These are phyloP conservation scores for Molossus molossus DNA, from an alignment of 2,797 vertebrate genomes.

Conservation along the genomic window DNA sequence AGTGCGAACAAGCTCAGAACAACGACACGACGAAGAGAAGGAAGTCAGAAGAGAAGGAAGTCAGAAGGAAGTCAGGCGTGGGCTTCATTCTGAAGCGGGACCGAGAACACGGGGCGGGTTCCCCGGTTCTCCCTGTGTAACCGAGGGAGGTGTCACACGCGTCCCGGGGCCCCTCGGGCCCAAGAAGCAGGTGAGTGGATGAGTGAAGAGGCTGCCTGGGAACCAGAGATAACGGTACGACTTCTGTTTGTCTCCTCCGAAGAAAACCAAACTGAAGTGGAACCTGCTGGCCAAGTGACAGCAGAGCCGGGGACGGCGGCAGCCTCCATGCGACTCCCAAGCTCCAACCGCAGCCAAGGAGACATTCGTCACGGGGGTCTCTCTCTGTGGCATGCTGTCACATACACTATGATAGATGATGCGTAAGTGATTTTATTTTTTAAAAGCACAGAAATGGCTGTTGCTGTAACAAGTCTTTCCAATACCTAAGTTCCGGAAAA, in stretches of 20 bases:
- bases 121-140: not conserved
- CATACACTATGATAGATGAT: not conserved
- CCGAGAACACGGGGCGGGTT: too few species aligned
- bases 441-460: not conserved
- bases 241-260: not conserved
- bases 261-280: not conserved
- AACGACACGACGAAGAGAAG: not conserved
- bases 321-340: not conserved
- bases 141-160: not conserved
- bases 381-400: not conserved
- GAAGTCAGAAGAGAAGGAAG: not conserved
- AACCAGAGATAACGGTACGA: not conserved
- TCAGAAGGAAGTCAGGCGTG: conserved; percentile 25
- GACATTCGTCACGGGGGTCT: not conserved
- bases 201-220: too few species aligned
- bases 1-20: too few species aligned
- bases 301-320: not conserved
- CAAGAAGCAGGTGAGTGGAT: not conserved
- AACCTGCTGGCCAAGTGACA: not conserved
- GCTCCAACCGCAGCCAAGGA: not conserved
- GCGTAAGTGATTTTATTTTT: not conserved
- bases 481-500: not conserved
- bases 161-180: not conserved
- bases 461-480: not conserved
- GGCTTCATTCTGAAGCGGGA: conserved; percentile 1